Conservation (phyloP, 2,888 invertebrate species). For the Caenorhabditis wallacei region DNA sequence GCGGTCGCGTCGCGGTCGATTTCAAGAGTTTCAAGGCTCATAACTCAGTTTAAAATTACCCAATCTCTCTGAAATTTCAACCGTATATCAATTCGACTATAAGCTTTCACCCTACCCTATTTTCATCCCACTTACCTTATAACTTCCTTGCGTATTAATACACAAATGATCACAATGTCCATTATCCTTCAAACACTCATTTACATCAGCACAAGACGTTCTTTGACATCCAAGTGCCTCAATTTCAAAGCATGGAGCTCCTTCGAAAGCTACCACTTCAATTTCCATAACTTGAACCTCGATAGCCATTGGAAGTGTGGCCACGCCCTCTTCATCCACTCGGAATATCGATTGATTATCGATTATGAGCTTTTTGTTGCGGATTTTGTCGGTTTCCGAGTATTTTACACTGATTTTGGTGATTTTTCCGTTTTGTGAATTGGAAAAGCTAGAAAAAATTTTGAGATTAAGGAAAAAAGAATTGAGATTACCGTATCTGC, state of each 20-base stretch:
- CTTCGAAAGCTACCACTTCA: conserved; percentile 71
- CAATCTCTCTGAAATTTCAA: background rate
- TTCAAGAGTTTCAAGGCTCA: background rate
- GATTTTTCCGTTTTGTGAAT: conserved; percentile 69
- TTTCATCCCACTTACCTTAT: conserved; percentile 83
- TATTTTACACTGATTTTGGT: conserved; percentile 68
- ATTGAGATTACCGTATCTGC: conserved; percentile 63
- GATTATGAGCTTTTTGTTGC: conserved; percentile 49
- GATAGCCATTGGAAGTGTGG: conserved; percentile 68
- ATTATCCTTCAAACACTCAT: conserved; percentile 82
- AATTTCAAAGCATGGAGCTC: conserved; percentile 76
- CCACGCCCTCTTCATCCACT: conserved; percentile 48
- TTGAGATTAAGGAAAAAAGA: no score
- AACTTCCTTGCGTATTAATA: conserved; percentile 87
- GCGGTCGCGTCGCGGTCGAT: background rate
- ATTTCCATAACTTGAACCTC: conserved; percentile 71
- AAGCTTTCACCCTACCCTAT: no score
- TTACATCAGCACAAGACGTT: conserved; percentile 76
- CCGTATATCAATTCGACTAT: background rate
- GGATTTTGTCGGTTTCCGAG: conserved; percentile 50
- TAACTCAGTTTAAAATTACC: background rate
- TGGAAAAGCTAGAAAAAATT: conserved; percentile 66
- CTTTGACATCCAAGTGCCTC: conserved; percentile 72
- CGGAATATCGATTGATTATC: conserved; percentile 52
- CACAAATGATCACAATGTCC: conserved; percentile 83